phyloP scores from a whole-genome alignment of 2,113 vertebrate genomes.

The Orthonyx spaldingii region DNA sequence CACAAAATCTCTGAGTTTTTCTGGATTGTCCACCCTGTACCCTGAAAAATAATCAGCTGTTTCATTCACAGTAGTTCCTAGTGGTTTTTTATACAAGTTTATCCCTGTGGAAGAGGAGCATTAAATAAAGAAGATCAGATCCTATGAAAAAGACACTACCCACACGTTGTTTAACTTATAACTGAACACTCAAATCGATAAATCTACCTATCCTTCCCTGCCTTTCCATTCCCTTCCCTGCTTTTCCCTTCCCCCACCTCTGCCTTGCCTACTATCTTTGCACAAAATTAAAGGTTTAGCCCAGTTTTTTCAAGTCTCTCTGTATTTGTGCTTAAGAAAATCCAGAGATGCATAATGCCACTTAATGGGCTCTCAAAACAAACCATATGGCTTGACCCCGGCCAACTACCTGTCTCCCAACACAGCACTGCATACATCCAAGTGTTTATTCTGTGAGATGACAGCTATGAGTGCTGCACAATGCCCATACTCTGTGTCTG shows the following conservation, averaged over 20 bases:
- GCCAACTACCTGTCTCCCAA: neutral
- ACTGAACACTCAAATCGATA: neutral
- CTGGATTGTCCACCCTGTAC: neutral
- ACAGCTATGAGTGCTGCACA: neutral
- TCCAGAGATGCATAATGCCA: neutral
- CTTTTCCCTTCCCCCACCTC: neutral
- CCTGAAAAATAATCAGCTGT: neutral
- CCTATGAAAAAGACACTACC: neutral
- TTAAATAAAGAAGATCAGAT: neutral
- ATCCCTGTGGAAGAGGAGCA: neutral
- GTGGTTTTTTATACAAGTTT: neutral
- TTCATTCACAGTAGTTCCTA: neutral
- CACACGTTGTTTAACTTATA: neutral
- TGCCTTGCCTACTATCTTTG: neutral
- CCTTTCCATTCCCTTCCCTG: neutral
- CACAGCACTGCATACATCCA: neutral
- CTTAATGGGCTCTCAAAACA: neutral
- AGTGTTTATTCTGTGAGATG: neutral
- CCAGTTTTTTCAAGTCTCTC: neutral
- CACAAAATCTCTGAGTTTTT: neutral
- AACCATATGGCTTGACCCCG: neutral
- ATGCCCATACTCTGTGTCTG: fast-evolving
- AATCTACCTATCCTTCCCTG: neutral
- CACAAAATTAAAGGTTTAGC: neutral
- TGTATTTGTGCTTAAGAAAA: neutral